Evolutionary conservation across 2,113 vertebrate genomes (phyloP).

Genomic region (Etheostoma spectabile): DNA sequence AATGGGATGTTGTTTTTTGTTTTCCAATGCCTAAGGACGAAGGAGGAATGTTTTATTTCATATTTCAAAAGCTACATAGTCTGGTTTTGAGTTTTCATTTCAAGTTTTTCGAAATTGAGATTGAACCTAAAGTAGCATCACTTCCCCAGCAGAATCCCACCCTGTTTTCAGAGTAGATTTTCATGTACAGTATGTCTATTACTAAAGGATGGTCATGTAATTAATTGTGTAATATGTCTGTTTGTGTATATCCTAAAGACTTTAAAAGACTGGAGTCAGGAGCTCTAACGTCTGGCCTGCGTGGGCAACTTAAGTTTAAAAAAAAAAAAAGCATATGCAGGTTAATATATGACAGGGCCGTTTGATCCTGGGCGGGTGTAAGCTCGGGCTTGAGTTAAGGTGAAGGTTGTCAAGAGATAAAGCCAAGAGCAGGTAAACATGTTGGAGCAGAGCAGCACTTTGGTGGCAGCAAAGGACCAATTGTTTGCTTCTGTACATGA

Average conservation of each 20-base stretch:
- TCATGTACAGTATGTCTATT: background rate
- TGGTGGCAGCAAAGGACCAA: constrained; percentile 30
- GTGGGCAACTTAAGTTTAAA: background rate
- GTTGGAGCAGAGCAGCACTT: constrained; percentile 21
- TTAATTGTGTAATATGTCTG: background rate
- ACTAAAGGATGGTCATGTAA: background rate
- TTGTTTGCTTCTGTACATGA: constrained; percentile 36
- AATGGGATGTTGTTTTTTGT: no score
- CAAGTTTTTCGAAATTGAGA: background rate
- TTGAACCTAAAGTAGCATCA: background rate
- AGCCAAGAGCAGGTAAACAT: constrained; percentile 55
- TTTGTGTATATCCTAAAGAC: background rate
- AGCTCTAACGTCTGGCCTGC: constrained; percentile 1
- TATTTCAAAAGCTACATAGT: background rate
- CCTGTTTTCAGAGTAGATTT: background rate
- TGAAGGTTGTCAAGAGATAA: constrained; percentile 79
- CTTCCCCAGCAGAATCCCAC: background rate
- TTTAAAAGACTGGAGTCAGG: background rate
- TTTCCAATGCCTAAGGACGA: no score
- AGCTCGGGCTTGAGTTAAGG: constrained; percentile 49
- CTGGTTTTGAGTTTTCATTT: background rate
- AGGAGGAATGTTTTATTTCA: background rate
- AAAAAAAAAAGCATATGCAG: background rate
- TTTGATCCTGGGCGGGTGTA: constrained; percentile 68
- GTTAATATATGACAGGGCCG: constrained; percentile 73